Percentiles rank a stretch among this genome's conserved stretches.
Conservation (phyloP, 2,797 vertebrate species). For the Gambusia yucatana region DNA sequence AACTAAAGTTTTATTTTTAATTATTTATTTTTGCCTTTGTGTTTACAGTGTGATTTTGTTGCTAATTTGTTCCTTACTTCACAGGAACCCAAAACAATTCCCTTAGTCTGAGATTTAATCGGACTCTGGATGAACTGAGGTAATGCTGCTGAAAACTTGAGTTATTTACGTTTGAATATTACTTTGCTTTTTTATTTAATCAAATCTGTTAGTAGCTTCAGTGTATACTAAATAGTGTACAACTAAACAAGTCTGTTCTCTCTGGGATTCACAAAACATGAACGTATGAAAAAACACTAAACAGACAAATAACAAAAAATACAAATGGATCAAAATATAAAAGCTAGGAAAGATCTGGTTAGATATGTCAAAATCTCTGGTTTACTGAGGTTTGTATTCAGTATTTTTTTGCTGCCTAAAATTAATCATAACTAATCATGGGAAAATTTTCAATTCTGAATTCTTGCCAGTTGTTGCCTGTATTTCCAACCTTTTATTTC, state of each 20-base stretch:
- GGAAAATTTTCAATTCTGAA: not conserved
- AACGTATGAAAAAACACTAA: not conserved
- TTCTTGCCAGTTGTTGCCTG: not conserved
- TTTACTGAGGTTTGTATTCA: not conserved
- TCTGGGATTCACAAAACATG: not conserved
- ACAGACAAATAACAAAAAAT: not conserved
- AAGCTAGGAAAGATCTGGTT: no score
- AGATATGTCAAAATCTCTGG: not conserved
- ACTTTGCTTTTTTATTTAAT: not conserved
- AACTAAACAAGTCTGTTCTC: not conserved
- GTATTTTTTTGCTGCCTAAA: not conserved
- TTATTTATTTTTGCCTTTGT: no score
- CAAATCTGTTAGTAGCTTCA: not conserved
- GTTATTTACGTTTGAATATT: not conserved
- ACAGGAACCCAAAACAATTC: slow-evolving; percentile 18
- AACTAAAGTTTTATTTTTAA: not conserved
- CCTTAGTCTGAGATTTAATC: slow-evolving; percentile 43
- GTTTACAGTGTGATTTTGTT: not conserved
- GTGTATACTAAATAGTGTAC: not conserved
- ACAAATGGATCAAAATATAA: not conserved
- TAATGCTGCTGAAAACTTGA: not conserved
- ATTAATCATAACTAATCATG: not conserved
- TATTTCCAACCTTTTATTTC: not conserved
- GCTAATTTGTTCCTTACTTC: slow-evolving; percentile 2
- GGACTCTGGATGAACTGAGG: slow-evolving; percentile 68